These are phyloP conservation scores for Pseudobourletiella spinata DNA, from an alignment of 1,140 invertebrate species.

Conservation along the genomic window DNA sequence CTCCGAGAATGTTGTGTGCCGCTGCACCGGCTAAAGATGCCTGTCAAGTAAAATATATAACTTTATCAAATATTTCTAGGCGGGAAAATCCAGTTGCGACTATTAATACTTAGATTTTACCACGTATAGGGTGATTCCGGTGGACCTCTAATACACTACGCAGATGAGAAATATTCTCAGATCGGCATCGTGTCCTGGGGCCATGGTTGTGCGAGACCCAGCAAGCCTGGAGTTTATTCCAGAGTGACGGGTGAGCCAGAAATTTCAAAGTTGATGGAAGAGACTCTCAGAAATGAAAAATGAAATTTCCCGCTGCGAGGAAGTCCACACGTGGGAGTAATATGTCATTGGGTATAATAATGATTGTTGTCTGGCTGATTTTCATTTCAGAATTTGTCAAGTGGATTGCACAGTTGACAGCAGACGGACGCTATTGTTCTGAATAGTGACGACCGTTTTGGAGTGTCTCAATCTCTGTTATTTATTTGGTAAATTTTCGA, in stretches of 20 bases:
- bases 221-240: neutral
- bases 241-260: conserved; percentile 3
- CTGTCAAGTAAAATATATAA: conserved; percentile 10
- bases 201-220: neutral
- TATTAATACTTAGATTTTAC: neutral
- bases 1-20: conserved; percentile 30
- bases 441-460: too few species aligned
- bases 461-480: too few species aligned
- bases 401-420: too few species aligned
- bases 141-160: neutral
- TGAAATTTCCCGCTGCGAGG: too few species aligned
- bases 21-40: conserved; percentile 18
- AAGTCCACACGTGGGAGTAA: too few species aligned
- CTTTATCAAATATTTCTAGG: neutral
- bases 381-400: too few species aligned
- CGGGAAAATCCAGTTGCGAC: neutral
- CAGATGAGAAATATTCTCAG: neutral
- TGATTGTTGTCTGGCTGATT: too few species aligned
- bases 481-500: too few species aligned
- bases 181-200: conserved; percentile 1
- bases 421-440: too few species aligned
- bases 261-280: too few species aligned
- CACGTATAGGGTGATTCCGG: neutral
- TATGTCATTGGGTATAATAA: too few species aligned
- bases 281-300: too few species aligned